Evolutionary conservation across 2,797 vertebrate species (phyloP).

Genomic region (Tadarida brasiliensis): DNA sequence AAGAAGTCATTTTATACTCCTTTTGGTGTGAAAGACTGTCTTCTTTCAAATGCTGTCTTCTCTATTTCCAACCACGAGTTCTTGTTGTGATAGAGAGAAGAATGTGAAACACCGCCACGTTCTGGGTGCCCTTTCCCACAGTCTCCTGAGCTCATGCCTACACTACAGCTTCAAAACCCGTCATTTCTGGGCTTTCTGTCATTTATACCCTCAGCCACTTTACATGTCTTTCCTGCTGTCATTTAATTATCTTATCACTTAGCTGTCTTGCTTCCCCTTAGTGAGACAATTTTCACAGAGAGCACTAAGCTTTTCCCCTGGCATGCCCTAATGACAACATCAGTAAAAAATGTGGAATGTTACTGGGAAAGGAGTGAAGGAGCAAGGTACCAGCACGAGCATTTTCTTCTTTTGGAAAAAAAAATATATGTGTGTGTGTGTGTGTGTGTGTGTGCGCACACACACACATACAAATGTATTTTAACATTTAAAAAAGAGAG

Average conservation of each 20-base stretch:
- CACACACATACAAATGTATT: background rate
- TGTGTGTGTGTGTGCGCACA: too few relatives aligned
- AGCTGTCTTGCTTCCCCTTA: conserved; percentile 84
- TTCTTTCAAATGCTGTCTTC: conserved; percentile 61
- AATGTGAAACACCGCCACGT: conserved; percentile 36
- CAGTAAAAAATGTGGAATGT: conserved; percentile 83
- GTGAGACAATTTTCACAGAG: conserved; percentile 84
- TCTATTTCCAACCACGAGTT: conserved; percentile 70
- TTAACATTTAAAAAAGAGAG: background rate
- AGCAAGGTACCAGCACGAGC: background rate
- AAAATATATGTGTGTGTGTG: background rate
- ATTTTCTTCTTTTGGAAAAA: conserved; percentile 7
- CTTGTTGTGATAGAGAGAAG: conserved; percentile 75
- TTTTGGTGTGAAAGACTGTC: conserved; percentile 38
- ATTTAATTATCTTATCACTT: conserved; percentile 89
- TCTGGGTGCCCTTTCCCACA: conserved; percentile 79
- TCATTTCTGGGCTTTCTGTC: conserved; percentile 80
- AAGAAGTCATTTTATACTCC: background rate
- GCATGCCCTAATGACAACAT: conserved; percentile 84
- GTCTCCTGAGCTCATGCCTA: conserved; percentile 60
- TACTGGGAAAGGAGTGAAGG: conserved; percentile 42
- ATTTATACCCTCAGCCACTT: conserved; percentile 81
- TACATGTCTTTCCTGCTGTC: conserved; percentile 83
- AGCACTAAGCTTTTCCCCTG: conserved; percentile 83
- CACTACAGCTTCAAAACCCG: conserved; percentile 72